Evolutionary conservation across 2,888 invertebrate genomes (phyloP), one percentile per base, ranked within the genome.

Genomic region (Amphipyra berbera): DNA sequence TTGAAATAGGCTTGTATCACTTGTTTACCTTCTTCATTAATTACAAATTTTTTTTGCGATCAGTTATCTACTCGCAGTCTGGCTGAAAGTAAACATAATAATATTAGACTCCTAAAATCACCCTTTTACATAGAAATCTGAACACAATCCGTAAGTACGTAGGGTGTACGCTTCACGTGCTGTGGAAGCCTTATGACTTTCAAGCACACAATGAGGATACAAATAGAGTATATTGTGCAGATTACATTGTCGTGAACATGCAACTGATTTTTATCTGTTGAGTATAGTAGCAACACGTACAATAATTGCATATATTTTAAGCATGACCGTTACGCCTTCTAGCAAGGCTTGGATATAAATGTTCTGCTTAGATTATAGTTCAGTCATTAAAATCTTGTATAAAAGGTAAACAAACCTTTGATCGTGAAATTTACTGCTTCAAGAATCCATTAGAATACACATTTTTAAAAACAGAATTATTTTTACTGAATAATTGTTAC

Each of bases 181-280:
- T 41, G 5, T 13, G 9, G 71, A 71, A 71, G 33, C 72, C 72
- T 48, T 62, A 72, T 35, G 21, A 59, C 56, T 9, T 27, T 15
- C 4, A 30, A 42, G 41, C 57, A 21, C 6, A 45, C 58, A 56
- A 49, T 27, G 46, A 30, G 55, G n/a, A 61, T 61, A 53, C 50
- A 71, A 61, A 61, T 61, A 66, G 57, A 45, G 9, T 13, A 27
- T 9, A 13, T 27, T 13, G 40, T 54, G 21, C 64, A 45, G 54
- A 70, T 70, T 54, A 54, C 38, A 57, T 5, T 65, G 65, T 57
- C 49, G 49, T 57, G 46, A 53, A 54, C 71, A 71, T 66, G 54
- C 50, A 58, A 61, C 47, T 14, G 70, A 70, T 66, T 71, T 70
- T 45, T 44, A 66, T 71, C 68, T 63, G 35, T 33, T 37, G 8